Conservation (phyloP, 2,797 vertebrate genomes). For the Alectoris magna region DNA sequence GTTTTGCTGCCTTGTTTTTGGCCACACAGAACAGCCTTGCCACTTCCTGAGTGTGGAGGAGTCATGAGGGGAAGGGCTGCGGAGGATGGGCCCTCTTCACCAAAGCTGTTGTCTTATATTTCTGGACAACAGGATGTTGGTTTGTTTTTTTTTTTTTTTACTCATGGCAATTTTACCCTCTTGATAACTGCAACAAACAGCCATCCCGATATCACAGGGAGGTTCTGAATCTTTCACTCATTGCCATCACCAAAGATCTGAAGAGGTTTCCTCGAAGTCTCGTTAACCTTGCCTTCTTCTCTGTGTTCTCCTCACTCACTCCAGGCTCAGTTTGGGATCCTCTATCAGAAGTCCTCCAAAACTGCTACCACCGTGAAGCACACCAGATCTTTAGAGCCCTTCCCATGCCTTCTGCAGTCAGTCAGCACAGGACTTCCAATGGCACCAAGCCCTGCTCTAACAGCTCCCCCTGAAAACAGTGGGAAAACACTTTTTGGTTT, state of each 20-base stretch:
- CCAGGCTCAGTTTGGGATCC: background rate
- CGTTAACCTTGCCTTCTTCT: fast-evolving
- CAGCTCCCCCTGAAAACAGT: background rate
- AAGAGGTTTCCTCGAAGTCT: background rate
- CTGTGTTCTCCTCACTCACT: background rate
- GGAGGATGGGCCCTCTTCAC: constrained; percentile 39
- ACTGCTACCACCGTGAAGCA: background rate
- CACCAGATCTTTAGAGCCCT: background rate
- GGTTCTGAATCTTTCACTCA: background rate
- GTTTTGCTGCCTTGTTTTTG: constrained; percentile 51
- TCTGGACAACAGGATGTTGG: constrained; percentile 14
- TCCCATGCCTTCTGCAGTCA: background rate
- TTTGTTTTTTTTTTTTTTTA: background rate
- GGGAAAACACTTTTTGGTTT: background rate
- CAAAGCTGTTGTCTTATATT: background rate
- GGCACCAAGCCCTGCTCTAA: background rate
- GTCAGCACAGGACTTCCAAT: background rate
- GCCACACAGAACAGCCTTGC: constrained; percentile 43
- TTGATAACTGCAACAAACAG: background rate
- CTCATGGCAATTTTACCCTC: background rate
- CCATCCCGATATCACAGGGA: background rate
- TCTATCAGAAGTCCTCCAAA: background rate
- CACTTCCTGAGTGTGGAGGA: constrained; percentile 63
- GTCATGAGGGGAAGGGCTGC: background rate
- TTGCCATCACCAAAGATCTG: no score